Base-by-base conservation (phyloP, 1,140 invertebrate genomes). In the Adelges cooleyi region DNA sequence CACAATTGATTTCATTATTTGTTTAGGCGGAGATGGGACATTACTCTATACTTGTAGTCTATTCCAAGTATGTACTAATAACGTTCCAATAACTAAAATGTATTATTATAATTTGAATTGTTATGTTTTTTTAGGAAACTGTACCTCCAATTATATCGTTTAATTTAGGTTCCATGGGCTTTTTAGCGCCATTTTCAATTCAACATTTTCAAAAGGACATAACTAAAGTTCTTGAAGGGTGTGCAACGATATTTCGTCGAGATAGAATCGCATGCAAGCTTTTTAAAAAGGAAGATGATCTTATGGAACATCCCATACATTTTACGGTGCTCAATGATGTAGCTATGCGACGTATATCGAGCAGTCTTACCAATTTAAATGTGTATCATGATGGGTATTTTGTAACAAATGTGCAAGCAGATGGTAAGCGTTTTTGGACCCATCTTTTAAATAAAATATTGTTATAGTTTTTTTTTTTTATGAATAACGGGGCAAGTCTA, bases 131-230 rank as follows among this genome's bases (percentile, higher is more conserved):
- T 71, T 82, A 97, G 84, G 86, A 93, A 82, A 95, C 91, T 11
- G 92, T 96, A 48, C 95, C 95, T 33, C 95, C 95, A 2, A 90
- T 97, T 3, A 96, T 97, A 92, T 92, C 95, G 51, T 98, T 97
- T 77, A 92, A 98, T 76, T 81, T 97, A 67, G 94, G 94, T n/a
- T 96, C 93, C 1, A 77, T 98, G 42, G 94, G 95, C 6, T 97
- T 98, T 75, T 80, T 98, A 0, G 96, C 94, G 11, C 93, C 93
- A 10, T 97, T 97, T 75, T 87, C 90, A 71, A 95, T 97, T 77
- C 87, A 92, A 68, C 91, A 95, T 74, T 96, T 95, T 72, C 85
- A 94, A 74, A 87, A 92, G 66, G 89, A 95, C 81, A 87, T 96
- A 8, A 89, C 84, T 65, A 89, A 90, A 73, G 90, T 94, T 38